Evolutionary conservation across 30 jellyfish, hydroid and myxozoan genomes (phyloP).

Genomic region (Nemopilema nomurai): DNA sequence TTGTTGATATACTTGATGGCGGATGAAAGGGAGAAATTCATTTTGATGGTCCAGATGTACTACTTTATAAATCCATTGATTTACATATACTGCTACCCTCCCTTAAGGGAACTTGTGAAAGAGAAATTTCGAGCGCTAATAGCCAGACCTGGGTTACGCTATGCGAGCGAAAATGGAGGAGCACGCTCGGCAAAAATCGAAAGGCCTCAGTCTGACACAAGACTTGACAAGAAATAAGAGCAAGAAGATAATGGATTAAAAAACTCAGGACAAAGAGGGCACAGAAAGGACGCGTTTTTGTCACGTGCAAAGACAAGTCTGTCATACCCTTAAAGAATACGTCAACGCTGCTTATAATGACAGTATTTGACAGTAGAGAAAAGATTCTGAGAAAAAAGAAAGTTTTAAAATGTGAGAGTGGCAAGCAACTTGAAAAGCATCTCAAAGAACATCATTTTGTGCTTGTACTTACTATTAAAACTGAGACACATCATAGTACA

Average conservation of each 20-base stretch:
- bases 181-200: not conserved
- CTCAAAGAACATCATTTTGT: too few relatives aligned
- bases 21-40: not conserved
- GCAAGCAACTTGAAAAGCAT: too few relatives aligned
- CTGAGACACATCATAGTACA: too few relatives aligned
- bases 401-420: too few relatives aligned
- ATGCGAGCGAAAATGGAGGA: not conserved
- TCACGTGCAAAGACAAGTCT: not conserved
- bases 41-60: conserved; percentile 14
- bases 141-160: not conserved
- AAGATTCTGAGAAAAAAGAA: too few relatives aligned
- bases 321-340: too few relatives aligned
- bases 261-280: not conserved
- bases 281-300: not conserved
- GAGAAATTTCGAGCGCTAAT: not conserved
- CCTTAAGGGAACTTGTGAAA: conserved; percentile 3
- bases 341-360: too few relatives aligned
- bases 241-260: not conserved
- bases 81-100: conserved; percentile 41
- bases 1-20: not conserved
- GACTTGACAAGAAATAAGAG: not conserved
- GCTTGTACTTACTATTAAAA: too few relatives aligned
- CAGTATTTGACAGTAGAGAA: too few relatives aligned
- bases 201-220: not conserved
- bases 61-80: conserved; percentile 30